phyloP scores from a whole-genome alignment of 2,797 vertebrate species.

The Poliocrania exsul region DNA sequence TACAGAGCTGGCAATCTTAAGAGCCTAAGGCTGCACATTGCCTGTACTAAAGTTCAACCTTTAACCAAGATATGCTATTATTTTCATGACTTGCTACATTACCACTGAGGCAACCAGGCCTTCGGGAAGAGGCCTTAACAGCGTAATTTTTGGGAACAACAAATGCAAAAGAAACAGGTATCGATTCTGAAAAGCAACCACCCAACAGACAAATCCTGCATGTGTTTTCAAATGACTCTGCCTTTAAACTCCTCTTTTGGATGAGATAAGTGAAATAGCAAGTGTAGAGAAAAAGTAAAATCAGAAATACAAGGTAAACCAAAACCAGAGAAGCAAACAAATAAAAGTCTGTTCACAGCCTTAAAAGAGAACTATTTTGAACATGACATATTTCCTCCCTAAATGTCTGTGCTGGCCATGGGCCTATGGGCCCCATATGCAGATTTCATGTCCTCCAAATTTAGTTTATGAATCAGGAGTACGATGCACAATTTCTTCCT shows the following conservation, averaged over 20 bases:
- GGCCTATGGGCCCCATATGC: conserved; percentile 55
- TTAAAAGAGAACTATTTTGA: conserved; percentile 28
- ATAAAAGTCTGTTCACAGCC: conserved; percentile 1
- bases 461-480: conserved; percentile 73
- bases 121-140: neutral
- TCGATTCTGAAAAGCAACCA: neutral
- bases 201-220: neutral
- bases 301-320: neutral
- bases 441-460: conserved; percentile 67
- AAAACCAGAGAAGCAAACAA: conserved; percentile 24
- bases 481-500: conserved; percentile 64
- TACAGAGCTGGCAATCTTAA: neutral
- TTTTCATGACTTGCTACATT: neutral
- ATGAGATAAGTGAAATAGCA: neutral
- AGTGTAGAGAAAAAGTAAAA: neutral
- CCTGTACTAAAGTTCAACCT: neutral
- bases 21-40: neutral
- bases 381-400: conserved; percentile 32
- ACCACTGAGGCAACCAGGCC: neutral
- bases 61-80: neutral
- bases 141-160: neutral
- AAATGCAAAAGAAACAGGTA: neutral
- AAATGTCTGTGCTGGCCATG: conserved; percentile 48
- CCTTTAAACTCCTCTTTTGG: neutral
- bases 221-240: neutral